Conservation (phyloP, 2,888 invertebrate genomes). For the Axea sp. region DNA sequence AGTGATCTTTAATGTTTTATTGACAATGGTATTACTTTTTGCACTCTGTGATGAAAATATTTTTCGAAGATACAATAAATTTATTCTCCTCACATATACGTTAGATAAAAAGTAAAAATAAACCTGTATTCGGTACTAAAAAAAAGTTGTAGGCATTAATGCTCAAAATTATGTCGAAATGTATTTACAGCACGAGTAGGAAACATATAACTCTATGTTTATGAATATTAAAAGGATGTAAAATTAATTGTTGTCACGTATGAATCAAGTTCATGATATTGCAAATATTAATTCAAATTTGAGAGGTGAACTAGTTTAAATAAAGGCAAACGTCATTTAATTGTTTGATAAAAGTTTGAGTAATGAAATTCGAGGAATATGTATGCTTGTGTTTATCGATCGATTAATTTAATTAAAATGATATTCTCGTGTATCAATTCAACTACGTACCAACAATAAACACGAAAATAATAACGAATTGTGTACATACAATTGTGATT, state of each 20-base stretch:
- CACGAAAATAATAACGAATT: constrained; percentile 4
- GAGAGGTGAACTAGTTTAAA: background rate
- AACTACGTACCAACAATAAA: background rate
- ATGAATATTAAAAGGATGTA: background rate
- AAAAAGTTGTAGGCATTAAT: too few species aligned
- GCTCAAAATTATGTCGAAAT: too few species aligned
- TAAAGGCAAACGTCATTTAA: constrained; percentile 1
- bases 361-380: background rate
- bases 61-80: too few species aligned
- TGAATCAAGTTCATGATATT: background rate
- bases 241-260: background rate
- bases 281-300: background rate
- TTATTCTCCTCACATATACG: too few species aligned
- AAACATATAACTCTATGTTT: too few species aligned
- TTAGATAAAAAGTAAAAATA: too few species aligned
- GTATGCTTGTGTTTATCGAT: constrained; percentile 3
- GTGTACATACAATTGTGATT: background rate
- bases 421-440: constrained; percentile 2
- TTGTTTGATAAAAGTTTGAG: background rate
- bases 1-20: too few species aligned
- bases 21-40: too few species aligned
- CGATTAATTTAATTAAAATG: constrained; percentile 16
- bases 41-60: too few species aligned
- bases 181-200: too few species aligned
- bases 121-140: too few species aligned